Conservation (phyloP, 2,113 vertebrate genomes). For the Notothenia coriiceps region DNA sequence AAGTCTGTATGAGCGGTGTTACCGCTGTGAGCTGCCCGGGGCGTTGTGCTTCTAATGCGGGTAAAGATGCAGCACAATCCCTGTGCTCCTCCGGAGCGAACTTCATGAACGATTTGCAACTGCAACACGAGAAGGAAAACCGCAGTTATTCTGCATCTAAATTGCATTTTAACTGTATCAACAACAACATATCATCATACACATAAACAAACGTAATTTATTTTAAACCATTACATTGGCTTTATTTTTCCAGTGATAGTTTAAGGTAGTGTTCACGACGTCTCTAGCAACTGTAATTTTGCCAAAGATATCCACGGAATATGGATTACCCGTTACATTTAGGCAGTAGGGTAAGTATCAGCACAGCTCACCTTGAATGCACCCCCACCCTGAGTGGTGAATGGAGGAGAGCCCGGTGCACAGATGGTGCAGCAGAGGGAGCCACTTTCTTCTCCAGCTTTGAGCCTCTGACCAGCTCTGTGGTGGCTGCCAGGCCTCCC, state of each 20-base stretch:
- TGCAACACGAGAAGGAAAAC: background rate
- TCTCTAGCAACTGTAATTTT: background rate
- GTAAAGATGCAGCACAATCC: background rate
- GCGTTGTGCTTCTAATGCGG: conserved; percentile 22
- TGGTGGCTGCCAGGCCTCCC: conserved; percentile 68
- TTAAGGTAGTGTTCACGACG: background rate
- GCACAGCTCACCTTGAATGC: conserved; percentile 53
- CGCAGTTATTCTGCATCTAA: background rate
- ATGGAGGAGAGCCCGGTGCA: conserved; percentile 61
- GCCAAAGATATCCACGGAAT: conserved; percentile 2
- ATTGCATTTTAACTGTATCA: background rate
- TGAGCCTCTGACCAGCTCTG: conserved; percentile 62
- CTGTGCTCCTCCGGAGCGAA: conserved; percentile 7
- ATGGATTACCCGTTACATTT: conserved; percentile 6
- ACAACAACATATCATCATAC: background rate
- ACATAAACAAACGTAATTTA: too few relatives aligned
- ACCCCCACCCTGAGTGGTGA: conserved; percentile 26
- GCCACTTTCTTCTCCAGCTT: conserved; percentile 67
- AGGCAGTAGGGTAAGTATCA: conserved; percentile 31
- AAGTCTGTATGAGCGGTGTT: background rate
- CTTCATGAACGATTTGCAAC: background rate
- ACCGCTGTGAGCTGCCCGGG: conserved; percentile 24
- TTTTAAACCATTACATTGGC: background rate
- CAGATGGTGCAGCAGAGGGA: conserved; percentile 82
- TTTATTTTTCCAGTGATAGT: background rate